Conservation (phyloP, 2,113 vertebrate species). For the Nothocercus nigrocapillus region DNA sequence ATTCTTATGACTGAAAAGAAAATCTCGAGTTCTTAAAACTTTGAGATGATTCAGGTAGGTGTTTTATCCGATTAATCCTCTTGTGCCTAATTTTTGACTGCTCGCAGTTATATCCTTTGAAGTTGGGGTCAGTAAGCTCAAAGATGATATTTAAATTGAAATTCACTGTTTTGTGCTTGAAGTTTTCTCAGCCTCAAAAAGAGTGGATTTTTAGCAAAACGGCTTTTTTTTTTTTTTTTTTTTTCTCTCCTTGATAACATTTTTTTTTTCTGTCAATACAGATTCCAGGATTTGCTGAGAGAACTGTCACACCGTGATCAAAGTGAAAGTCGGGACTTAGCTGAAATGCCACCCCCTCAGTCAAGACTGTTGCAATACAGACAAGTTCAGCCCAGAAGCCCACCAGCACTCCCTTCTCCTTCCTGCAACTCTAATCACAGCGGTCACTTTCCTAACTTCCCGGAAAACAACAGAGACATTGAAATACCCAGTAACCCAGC, state of each 20-base stretch:
- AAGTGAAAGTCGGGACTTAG: conserved; percentile 84
- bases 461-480: conserved; percentile 85
- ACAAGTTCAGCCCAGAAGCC: conserved; percentile 88
- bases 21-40: conserved; percentile 60
- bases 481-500: conserved; percentile 84
- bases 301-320: conserved; percentile 91
- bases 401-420: conserved; percentile 85
- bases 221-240: not conserved
- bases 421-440: conserved; percentile 83
- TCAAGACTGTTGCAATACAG: conserved; percentile 97
- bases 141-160: conserved; percentile 4
- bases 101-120: conserved; percentile 50
- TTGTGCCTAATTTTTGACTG: conserved; percentile 45
- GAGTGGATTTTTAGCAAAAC: conserved; percentile 11
- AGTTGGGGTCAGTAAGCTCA: conserved; percentile 25
- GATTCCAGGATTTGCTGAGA: conserved; percentile 93
- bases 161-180: not conserved
- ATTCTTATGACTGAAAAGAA: conserved; percentile 47
- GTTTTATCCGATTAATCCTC: conserved; percentile 43
- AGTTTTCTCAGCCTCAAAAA: conserved; percentile 8
- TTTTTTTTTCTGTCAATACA: conserved; percentile 50
- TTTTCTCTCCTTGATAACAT: not conserved
- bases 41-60: conserved; percentile 59
- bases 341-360: conserved; percentile 95
- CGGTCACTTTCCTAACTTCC: conserved; percentile 82